Evolutionary conservation across 2,888 invertebrate genomes (phyloP), one percentile per base, ranked within the genome.

Genomic region (Hydroisotoma schaefferi): DNA sequence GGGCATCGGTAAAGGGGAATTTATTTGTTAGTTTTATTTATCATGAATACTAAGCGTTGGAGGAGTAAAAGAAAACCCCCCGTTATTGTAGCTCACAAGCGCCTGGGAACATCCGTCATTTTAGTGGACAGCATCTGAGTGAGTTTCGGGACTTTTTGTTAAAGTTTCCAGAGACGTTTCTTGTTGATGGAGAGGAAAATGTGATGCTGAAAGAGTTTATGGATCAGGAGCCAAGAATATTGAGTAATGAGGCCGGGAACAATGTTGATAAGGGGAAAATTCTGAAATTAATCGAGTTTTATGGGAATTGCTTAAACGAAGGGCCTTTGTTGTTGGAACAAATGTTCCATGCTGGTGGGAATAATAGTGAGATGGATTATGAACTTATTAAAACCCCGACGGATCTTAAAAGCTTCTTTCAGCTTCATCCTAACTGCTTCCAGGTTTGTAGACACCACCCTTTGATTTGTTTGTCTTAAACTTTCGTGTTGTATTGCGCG

Each of bases 101-200:
- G 23, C 90, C 94, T 62, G 92, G 93, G 18, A 97, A 97, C 82
- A 94, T 99, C 70, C 85, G 98, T 66, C 93, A 95, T 78, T 93
- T 95, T 74, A 94, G 94, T 69, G 89, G 87, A 70, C 93, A 94
- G 77, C 92, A 94, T 77, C 89, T 93, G 75, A 90, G 90, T 77
- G 94, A 95, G 78, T 95, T 95, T 77, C 85, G 86, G 73, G 94
- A 94, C 67, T 95, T 95, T 77, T 81, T 95, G 18, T 74, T 83
- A 64, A 87, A 88, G 76, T 90, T 91, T 77, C 76, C 53, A 76
- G 87, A 57, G n/a, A n/a, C n/a, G n/a, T n/a, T n/a, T n/a, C n/a
- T n/a, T n/a, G n/a, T n/a, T n/a, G n/a, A n/a, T n/a, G 81, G 81
- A 38, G 92, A 93, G 70, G 88, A 88, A 77, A 87, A 87, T 74